Conservation (phyloP, 2,113 vertebrate genomes). For the Argyrosomus japonicus region DNA sequence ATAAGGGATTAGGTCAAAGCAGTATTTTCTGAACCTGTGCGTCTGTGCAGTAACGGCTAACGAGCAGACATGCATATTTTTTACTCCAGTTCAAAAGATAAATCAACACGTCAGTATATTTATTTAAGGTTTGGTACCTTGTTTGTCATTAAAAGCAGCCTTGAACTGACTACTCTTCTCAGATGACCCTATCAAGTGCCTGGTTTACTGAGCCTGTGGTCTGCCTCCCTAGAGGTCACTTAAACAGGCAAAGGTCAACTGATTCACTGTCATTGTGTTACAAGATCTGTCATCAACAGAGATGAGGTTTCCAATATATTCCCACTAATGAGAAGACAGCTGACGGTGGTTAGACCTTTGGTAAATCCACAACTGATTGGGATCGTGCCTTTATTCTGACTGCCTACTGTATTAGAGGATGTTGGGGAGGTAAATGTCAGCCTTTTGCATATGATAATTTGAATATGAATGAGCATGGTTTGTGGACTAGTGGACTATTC, state of each 20-base stretch:
- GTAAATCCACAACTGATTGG: not conserved
- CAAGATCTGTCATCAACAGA: not conserved
- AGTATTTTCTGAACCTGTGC: slow-evolving; percentile 10
- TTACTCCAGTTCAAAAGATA: not conserved
- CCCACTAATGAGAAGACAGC: slow-evolving; percentile 1
- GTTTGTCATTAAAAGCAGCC: not conserved
- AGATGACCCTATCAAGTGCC: not conserved
- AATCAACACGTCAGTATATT: not conserved
- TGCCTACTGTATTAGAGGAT: too few species aligned
- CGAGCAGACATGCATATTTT: not conserved
- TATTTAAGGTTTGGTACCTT: not conserved
- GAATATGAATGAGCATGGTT: slow-evolving; percentile 47
- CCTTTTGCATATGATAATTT: slow-evolving; percentile 36
- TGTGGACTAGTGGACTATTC: slow-evolving; percentile 36
- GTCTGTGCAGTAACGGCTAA: slow-evolving; percentile 11
- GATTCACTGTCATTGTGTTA: slow-evolving; percentile 14
- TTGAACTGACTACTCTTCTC: not conserved
- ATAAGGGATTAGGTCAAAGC: slow-evolving; percentile 26
- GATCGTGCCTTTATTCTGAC: not conserved
- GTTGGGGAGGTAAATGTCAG: slow-evolving; percentile 33
- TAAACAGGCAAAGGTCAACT: slow-evolving; percentile 11
- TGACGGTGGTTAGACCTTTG: not conserved
- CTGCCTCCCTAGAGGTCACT: not conserved
- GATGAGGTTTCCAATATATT: not conserved
- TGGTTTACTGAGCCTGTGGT: not conserved